Evolutionary conservation across 2,888 invertebrate genomes (phyloP), one percentile per base, ranked within the genome.

Genomic region (Eupithecia abbreviata): DNA sequence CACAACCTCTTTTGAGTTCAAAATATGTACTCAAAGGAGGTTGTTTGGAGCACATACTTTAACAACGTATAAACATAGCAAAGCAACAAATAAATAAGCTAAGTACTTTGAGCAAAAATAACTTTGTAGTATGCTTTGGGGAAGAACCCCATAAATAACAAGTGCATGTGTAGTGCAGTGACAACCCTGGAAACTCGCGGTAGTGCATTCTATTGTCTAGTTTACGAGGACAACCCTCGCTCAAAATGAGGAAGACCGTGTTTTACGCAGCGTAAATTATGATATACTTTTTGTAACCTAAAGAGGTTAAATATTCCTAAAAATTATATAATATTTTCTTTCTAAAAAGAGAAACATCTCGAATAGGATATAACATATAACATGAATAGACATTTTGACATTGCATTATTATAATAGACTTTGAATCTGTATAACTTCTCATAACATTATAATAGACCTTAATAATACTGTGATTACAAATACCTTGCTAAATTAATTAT

Each of bases 171-270:
- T 72, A 71, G 68, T 68, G 77, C 74, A 71, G 68, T 68, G 78
- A 75, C 75, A 73, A 68, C 51, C 68, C 73, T 75, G 75, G 73
- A 78, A 42, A 42, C 62, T 43, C 43, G 30, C 73, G 49, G 68
- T 66, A 71, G 30, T 73, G 75, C 73, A 78, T 47, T 67, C 58
- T 75, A 71, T 75, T 75, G 70, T 73, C 30, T 45, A 72, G 47
- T 51, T 49, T 49, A 58, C 9, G 18, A 58, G 58, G 3, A 72
- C 49, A 51, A 72, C 55, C 49, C 65, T 62, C 42, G 67, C 30
- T 71, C 18, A 58, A 58, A 58, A 18, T 58, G 10, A 51, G 15
- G 51, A 55, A 55, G 55, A 70, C 74, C 12, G 30, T 43, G 65
- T 66, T 51, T 6, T 51, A 66, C 58, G 58, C 58, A 18, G 58